These are phyloP conservation scores for Lepus oiostolus DNA, from an alignment of 2,797 vertebrate genomes.

Conservation along the genomic window DNA sequence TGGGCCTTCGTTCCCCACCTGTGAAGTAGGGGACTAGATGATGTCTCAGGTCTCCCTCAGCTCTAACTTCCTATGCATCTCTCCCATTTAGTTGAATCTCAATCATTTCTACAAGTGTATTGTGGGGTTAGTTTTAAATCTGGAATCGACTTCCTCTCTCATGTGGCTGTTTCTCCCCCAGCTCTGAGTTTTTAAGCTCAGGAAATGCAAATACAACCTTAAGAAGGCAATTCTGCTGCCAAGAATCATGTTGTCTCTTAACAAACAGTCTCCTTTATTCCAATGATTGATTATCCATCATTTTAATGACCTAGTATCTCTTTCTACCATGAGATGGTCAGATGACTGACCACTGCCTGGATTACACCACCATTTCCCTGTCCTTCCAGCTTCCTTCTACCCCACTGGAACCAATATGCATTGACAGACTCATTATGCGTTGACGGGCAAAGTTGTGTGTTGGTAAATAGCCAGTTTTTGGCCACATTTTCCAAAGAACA, in stretches of 20 bases:
- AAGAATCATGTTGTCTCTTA: background rate
- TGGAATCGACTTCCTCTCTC: slow-evolving; percentile 5
- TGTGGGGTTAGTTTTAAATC: background rate
- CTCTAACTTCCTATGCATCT: slow-evolving; percentile 17
- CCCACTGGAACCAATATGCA: background rate
- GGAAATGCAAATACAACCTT: slow-evolving; percentile 24
- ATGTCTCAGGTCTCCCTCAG: background rate
- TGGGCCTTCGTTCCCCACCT: slow-evolving; percentile 14
- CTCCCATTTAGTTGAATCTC: background rate
- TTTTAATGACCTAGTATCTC: background rate
- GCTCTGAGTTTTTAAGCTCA: slow-evolving; percentile 47
- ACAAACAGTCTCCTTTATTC: background rate
- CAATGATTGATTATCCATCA: slow-evolving; percentile 9
- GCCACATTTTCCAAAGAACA: background rate
- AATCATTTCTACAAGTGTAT: background rate
- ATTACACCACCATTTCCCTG: background rate
- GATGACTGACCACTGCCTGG: background rate
- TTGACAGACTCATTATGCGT: background rate
- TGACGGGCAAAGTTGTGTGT: slow-evolving; percentile 28
- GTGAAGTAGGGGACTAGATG: background rate
- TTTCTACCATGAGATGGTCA: background rate
- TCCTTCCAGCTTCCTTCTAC: background rate
- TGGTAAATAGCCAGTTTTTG: slow-evolving; percentile 13
- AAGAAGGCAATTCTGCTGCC: slow-evolving; percentile 22
- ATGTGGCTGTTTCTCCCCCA: background rate